phyloP scores from a whole-genome alignment of 2,113 vertebrate genomes.

The Entosphenus tridentatus region DNA sequence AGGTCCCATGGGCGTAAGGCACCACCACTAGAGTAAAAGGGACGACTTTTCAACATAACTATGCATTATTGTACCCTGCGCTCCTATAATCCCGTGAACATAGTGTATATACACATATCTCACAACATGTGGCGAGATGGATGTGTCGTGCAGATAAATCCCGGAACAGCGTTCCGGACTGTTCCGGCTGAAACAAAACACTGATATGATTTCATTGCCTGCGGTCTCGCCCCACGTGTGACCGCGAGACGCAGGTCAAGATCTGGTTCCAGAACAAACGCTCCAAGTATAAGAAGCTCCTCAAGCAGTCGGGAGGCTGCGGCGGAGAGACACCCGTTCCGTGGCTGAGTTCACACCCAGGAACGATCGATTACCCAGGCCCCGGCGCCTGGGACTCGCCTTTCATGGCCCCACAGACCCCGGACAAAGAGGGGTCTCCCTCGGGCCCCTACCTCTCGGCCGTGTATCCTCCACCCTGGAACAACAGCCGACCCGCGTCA shows the following conservation, averaged over 20 bases:
- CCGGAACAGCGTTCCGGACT: not conserved
- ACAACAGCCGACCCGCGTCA: no score
- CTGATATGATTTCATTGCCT: not conserved
- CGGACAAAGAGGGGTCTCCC: no score
- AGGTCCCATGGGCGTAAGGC: no score
- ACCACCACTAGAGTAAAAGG: no score
- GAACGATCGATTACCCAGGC: no score
- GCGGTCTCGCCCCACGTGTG: not conserved
- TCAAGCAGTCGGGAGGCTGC: conserved; percentile 64
- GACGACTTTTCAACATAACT: no score
- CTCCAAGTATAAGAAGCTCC: conserved; percentile 86
- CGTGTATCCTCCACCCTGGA: no score
- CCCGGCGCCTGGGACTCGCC: no score
- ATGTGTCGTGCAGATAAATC: not conserved
- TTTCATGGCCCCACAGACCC: no score
- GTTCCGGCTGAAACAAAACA: not conserved
- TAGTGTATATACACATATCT: not conserved
- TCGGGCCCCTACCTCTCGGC: no score
- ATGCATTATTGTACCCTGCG: no score
- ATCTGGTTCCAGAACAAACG: conserved; percentile 92
- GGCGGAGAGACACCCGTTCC: not conserved
- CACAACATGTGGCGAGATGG: not conserved
- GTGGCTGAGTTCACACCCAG: not conserved
- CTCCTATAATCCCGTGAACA: no score
- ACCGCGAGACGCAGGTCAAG: conserved; percentile 35